A percentile compares a stretch with the other conserved stretches of the same genome.
Evolutionary conservation across 2,113 vertebrate genomes (phyloP).

Genomic region (Cariama cristata): DNA sequence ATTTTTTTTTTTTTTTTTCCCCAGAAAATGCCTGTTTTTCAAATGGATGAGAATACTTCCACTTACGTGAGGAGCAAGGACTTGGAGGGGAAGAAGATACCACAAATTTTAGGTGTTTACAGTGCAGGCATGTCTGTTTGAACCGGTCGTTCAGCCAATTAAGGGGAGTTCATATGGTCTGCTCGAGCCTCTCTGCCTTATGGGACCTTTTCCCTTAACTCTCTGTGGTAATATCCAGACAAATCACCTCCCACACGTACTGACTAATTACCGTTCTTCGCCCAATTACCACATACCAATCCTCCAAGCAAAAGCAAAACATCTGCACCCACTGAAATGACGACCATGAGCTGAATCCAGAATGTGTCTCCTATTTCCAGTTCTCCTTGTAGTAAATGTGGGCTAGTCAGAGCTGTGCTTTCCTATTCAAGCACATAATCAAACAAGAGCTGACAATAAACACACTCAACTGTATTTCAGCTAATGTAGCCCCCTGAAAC

Average conservation of each 20-base stretch:
- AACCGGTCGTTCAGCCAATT: not conserved
- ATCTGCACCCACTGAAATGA: conserved; percentile 11
- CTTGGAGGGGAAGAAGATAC: not conserved
- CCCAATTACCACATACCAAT: not conserved
- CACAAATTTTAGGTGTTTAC: not conserved
- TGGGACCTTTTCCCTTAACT: not conserved
- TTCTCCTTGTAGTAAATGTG: not conserved
- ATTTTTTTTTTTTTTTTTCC: not conserved
- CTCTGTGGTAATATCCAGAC: not conserved
- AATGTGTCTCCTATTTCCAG: not conserved
- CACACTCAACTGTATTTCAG: not conserved
- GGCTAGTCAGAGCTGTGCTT: not conserved
- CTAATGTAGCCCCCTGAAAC: not conserved
- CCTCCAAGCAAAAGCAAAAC: not conserved
- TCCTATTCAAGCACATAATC: not conserved
- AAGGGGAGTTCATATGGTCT: not conserved
- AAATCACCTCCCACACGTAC: not conserved
- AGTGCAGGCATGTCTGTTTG: not conserved
- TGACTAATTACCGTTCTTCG: not conserved
- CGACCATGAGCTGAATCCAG: not conserved
- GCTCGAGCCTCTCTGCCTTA: not conserved
- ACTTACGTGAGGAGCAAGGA: not conserved
- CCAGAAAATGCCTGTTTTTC: not conserved
- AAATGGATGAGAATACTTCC: not conserved
- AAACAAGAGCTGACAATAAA: not conserved